Evolutionary conservation across 2,888 invertebrate species (phyloP).

Genomic region (Xanthia icteritia): DNA sequence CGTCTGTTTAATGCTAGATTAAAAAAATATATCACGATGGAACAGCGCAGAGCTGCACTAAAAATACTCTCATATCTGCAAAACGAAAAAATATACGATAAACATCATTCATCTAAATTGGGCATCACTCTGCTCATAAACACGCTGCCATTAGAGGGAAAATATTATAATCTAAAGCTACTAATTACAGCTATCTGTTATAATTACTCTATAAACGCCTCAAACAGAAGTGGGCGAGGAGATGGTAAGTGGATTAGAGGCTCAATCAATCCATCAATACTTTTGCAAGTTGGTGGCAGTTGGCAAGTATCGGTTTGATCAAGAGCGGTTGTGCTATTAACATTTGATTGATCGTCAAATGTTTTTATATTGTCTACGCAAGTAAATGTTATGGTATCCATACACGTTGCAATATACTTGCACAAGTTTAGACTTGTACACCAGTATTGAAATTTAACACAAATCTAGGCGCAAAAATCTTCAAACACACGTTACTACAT

Average conservation of each 20-base stretch:
- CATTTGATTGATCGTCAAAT: constrained; percentile 44
- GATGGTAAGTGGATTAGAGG: constrained; percentile 42
- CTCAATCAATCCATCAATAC: constrained; percentile 61
- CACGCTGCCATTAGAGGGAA: background rate
- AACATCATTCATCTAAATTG: constrained; percentile 23
- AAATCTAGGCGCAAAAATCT: no score
- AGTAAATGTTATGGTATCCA: background rate
- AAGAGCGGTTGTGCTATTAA: constrained; percentile 15
- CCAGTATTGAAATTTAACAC: no score
- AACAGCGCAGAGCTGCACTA: background rate
- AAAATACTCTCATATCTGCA: background rate
- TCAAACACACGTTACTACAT: no score
- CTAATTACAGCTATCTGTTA: constrained; percentile 46
- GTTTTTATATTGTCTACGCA: background rate
- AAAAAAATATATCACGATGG: background rate
- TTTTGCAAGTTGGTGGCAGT: constrained; percentile 50
- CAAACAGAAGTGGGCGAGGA: constrained; percentile 44
- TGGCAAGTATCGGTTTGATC: constrained; percentile 42
- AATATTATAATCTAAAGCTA: constrained; percentile 15
- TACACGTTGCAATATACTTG: no score
- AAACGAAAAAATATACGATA: background rate
- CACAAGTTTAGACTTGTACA: no score
- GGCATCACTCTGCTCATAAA: constrained; percentile 22
- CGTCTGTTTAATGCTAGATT: background rate
- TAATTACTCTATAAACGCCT: constrained; percentile 50